phyloP scores from a whole-genome alignment of 1,140 invertebrate species.

The Drosophila bipectinata region DNA sequence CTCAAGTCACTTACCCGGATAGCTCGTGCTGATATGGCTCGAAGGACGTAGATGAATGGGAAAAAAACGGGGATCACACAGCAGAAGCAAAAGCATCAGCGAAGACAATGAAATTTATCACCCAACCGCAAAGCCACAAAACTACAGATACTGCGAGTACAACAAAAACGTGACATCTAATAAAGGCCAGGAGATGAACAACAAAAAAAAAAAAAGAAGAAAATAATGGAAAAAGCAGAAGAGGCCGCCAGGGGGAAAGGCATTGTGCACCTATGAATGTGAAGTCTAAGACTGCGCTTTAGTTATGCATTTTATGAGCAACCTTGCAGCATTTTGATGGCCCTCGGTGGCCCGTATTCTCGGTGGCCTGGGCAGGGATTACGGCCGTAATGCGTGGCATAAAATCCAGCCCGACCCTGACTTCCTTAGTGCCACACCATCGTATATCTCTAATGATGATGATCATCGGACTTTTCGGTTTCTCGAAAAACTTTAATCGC shows the following conservation, averaged over 20 bases:
- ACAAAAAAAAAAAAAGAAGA: background rate
- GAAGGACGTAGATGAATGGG: constrained; percentile 49
- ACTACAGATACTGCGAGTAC: constrained; percentile 24
- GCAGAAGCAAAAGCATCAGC: constrained; percentile 13
- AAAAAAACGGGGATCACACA: constrained; percentile 25
- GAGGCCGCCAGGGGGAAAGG: constrained; percentile 1
- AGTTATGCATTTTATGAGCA: constrained; percentile 55
- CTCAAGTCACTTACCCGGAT: constrained; percentile 42
- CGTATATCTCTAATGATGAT: constrained; percentile 52
- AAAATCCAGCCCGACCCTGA: constrained; percentile 33
- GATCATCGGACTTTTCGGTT: constrained; percentile 42
- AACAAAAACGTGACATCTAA: constrained; percentile 61
- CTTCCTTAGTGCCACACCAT: constrained; percentile 9
- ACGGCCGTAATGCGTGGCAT: constrained; percentile 43
- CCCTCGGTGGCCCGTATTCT: constrained; percentile 29
- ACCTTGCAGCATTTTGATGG: constrained; percentile 54
- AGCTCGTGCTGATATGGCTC: constrained; percentile 43
- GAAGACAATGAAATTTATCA: constrained; percentile 70
- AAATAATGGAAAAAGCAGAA: background rate
- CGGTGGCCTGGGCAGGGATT: constrained; percentile 16
- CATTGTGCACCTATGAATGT: constrained; percentile 55
- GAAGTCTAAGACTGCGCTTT: constrained; percentile 50
- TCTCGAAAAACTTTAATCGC: constrained; percentile 48
- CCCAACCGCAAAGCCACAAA: constrained; percentile 60
- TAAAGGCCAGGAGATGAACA: constrained; percentile 31